Base-by-base conservation (phyloP, 1,140 invertebrate genomes). In the Penaeus indicus region DNA sequence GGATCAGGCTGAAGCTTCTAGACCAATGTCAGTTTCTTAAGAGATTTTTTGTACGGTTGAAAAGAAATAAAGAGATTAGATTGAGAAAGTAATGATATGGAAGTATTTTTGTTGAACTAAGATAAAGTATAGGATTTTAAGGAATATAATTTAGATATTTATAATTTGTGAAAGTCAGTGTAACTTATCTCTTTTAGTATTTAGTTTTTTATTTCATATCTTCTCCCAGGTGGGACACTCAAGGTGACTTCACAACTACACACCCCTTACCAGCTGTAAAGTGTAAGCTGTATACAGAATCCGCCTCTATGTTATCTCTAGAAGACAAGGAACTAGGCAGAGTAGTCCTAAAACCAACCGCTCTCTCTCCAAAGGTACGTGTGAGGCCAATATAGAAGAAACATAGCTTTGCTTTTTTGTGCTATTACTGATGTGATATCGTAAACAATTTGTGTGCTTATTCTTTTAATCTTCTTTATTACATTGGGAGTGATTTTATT, bases 241-340 rank as follows among this genome's bases (percentile, higher is more conserved):
- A 99, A 94, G 99, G 98, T 78, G 99, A 99, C 93, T 99, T 99
- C 93, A 97, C 97, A 84, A 99, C 99, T 16, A 98, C 97, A 89
- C 97, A 99, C 93, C 97, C 98, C 19, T 94, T 99, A 79, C 99
- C 99, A 72, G 95, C 97, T 62, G 98, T 99, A 0, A 99, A 99
- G 95, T 96, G 99, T 0, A 95, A 95, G 92, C 92, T 95, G 22
- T 99, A 97, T 92, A 99, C 98, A 1, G 99, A 99, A 94, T 99
- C 98, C 93, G 97, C 98, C 32, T 97, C 97, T 47, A 98, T 99
- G 94, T 93, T 99, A 19, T 97, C 98, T n/a, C 94, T 99, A 72
- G 99, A 99, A 94, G 99, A 99, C 92, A 99, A 99, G 92, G 98
- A 99, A 94, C 93, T 99, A 38, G 99, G 98, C 63, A 99, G 98